Conservation (phyloP, 2,113 vertebrate species). For the Anser cygnoides region DNA sequence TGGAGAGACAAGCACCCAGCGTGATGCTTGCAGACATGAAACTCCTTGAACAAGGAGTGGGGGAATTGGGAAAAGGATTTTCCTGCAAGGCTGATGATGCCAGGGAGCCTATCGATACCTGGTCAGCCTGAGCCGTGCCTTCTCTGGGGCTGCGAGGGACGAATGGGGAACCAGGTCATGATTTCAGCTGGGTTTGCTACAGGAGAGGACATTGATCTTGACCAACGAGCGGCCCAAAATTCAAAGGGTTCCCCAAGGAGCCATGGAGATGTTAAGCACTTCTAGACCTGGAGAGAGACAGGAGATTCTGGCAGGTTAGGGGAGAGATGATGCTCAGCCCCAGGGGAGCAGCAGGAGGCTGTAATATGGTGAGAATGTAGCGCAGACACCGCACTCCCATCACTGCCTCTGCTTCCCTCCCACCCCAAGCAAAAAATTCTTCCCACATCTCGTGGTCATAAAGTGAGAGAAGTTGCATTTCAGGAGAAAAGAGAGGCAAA, state of each 20-base stretch:
- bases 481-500: background rate
- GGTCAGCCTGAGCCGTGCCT: accelerated
- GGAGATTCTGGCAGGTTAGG: background rate
- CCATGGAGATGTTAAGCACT: background rate
- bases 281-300: background rate
- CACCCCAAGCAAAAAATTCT: background rate
- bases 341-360: background rate
- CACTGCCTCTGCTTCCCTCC: background rate
- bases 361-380: background rate
- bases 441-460: background rate
- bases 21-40: background rate
- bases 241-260: background rate
- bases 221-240: background rate
- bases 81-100: background rate
- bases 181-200: background rate
- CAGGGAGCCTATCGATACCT: background rate
- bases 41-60: background rate
- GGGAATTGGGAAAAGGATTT: background rate
- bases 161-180: background rate
- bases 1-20: background rate
- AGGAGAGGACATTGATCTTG: background rate
- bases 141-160: background rate
- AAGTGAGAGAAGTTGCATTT: background rate
- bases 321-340: background rate
- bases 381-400: background rate